Conservation (phyloP, 2,797 vertebrate species). For the Acestrorhynchus altus region DNA sequence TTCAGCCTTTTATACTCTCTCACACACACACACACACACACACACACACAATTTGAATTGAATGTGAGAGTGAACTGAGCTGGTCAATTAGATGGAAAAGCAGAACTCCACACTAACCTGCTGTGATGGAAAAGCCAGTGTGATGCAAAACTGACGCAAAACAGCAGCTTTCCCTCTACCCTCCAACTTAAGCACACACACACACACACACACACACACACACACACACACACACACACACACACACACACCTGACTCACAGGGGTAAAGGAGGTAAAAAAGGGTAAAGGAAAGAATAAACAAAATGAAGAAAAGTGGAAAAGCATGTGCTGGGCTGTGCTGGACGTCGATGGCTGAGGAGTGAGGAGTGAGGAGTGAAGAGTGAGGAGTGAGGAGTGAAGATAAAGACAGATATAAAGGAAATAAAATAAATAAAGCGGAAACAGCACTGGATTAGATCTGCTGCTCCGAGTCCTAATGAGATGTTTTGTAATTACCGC, state of each 20-base stretch:
- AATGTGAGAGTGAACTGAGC: background rate
- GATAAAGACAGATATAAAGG: background rate
- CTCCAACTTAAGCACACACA: too few species aligned
- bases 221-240: background rate
- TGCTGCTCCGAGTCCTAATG: constrained; percentile 6
- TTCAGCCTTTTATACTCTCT: too few species aligned
- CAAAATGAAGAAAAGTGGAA: too few species aligned
- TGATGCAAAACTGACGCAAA: constrained; percentile 26
- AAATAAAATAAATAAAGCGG: background rate
- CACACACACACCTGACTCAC: too few species aligned
- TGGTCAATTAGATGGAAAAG: background rate
- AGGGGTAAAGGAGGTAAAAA: too few species aligned
- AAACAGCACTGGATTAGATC: background rate
- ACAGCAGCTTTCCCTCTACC: too few species aligned
- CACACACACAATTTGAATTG: too few species aligned
- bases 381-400: background rate
- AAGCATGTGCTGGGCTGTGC: too few species aligned
- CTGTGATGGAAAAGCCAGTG: background rate
- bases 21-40: too few species aligned
- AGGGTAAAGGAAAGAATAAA: too few species aligned
- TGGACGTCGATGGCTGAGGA: too few species aligned
- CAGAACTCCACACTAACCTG: background rate
- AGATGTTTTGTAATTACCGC: constrained; percentile 26
- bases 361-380: background rate
- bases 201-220: too few species aligned